Evolutionary conservation across 1,140 invertebrate genomes (phyloP).

Genomic region (Zelostemma sp.): DNA sequence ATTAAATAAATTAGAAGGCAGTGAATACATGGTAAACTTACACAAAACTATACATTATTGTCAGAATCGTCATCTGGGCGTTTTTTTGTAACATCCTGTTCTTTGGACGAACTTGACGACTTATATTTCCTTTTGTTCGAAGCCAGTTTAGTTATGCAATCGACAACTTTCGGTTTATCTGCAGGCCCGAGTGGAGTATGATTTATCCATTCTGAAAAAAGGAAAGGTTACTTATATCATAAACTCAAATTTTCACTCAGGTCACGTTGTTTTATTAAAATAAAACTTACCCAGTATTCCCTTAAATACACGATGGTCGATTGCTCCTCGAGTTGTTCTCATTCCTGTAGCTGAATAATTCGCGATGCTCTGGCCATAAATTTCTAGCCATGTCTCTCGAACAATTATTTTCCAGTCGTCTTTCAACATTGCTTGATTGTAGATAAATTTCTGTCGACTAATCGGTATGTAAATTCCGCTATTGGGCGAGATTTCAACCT

Average conservation of each 20-base stretch:
- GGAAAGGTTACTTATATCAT: neutral
- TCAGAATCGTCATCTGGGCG: neutral
- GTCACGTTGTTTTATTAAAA: neutral
- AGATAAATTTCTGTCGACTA: neutral
- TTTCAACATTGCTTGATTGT: neutral
- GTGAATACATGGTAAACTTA: neutral
- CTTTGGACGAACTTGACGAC: neutral
- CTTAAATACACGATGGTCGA: neutral
- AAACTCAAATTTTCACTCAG: too few species aligned
- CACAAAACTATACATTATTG: neutral
- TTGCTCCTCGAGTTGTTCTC: neutral
- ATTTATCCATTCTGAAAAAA: neutral
- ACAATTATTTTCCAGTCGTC: conserved; percentile 7
- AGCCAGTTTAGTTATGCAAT: neutral
- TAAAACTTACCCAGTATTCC: conserved; percentile 2
- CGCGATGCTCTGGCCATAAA: conserved; percentile 8
- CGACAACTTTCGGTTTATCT: neutral
- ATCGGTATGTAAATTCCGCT: conserved; percentile 4
- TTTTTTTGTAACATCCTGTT: neutral
- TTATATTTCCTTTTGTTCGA: conserved; percentile 6
- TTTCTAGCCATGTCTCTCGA: neutral
- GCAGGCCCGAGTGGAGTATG: neutral
- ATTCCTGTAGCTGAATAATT: conserved; percentile 11
- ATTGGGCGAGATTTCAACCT: conserved; percentile 12
- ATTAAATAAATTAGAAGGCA: neutral